Conservation (phyloP, 1,140 invertebrate species). For the Tetramorium parvispinum region DNA sequence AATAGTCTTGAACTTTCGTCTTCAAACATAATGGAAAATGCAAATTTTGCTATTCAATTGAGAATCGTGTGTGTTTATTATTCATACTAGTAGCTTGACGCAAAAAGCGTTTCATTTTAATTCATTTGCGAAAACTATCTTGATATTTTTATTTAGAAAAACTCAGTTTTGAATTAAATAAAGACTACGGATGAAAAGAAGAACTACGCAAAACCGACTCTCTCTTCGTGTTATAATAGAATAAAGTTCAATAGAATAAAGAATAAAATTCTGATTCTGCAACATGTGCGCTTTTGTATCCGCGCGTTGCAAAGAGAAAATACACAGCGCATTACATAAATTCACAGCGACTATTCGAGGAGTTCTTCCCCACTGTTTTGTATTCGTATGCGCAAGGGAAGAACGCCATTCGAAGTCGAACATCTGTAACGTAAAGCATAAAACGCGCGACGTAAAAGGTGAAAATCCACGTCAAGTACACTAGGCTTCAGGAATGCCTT, state of each 20-base stretch:
- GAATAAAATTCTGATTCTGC: neutral
- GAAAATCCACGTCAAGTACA: neutral
- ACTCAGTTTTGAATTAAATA: neutral
- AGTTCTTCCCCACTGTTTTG: constrained; percentile 27
- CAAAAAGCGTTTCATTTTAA: neutral
- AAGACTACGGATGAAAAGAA: neutral
- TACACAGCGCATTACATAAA: constrained; percentile 43
- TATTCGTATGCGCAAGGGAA: constrained; percentile 19
- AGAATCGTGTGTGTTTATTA: neutral
- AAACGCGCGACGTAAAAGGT: constrained; percentile 22
- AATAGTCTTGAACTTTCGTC: neutral
- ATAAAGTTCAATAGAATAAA: neutral
- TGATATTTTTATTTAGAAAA: neutral
- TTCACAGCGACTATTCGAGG: constrained; percentile 9
- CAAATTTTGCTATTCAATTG: neutral
- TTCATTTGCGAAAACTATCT: neutral
- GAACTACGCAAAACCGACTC: neutral
- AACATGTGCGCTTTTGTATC: constrained; percentile 24
- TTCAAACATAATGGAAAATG: neutral
- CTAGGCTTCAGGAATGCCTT: too few relatives aligned
- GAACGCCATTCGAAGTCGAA: constrained; percentile 21
- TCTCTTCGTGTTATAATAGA: neutral
- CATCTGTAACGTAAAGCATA: constrained; percentile 27
- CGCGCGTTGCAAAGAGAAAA: neutral
- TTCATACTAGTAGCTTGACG: neutral